Percentiles rank a stretch among this genome's conserved stretches.
phyloP scores from a whole-genome alignment of 2,888 invertebrate genomes.

The Calameuta pallipes region DNA sequence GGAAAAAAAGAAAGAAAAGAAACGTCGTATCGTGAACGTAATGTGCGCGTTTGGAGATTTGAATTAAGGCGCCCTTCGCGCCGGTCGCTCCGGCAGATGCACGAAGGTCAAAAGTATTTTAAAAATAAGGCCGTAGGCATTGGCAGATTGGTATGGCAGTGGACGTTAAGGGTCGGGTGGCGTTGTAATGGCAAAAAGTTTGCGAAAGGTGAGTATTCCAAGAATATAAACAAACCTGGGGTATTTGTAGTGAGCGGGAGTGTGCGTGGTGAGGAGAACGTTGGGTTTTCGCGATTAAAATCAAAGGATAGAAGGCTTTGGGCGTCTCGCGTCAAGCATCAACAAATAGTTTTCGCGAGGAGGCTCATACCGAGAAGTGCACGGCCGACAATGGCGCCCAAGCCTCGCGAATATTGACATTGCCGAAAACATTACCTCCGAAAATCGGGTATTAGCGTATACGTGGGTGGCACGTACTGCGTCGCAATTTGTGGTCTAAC shows the following conservation, averaged over 20 bases:
- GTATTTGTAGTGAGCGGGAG: slow-evolving; percentile 6
- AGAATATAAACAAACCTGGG: slow-evolving; percentile 32
- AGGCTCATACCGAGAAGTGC: slow-evolving; percentile 48
- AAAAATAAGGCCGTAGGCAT: slow-evolving; percentile 63
- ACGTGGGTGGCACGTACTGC: slow-evolving; percentile 50
- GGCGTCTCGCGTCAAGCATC: slow-evolving; percentile 29
- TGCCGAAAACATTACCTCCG: slow-evolving; percentile 59
- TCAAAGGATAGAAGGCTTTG: slow-evolving; percentile 34
- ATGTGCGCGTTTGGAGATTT: slow-evolving; percentile 37
- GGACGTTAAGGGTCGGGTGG: slow-evolving; percentile 83
- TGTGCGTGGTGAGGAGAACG: slow-evolving; percentile 15
- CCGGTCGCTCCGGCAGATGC: slow-evolving; percentile 59
- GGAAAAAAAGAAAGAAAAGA: slow-evolving; percentile 11
- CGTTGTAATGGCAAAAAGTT: slow-evolving; percentile 84
- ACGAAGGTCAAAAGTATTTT: slow-evolving; percentile 66
- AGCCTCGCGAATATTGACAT: slow-evolving; percentile 60
- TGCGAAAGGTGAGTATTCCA: slow-evolving; percentile 77
- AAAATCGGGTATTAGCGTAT: slow-evolving; percentile 42
- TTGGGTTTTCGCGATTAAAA: slow-evolving; percentile 38
- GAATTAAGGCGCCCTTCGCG: slow-evolving; percentile 58
- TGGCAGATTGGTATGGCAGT: slow-evolving; percentile 71
- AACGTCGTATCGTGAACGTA: background rate
- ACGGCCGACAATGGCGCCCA: slow-evolving; percentile 62
- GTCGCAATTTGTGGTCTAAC: slow-evolving; percentile 57
- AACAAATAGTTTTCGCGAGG: slow-evolving; percentile 40